Evolutionary conservation across 2,113 vertebrate genomes (phyloP), one percentile per base, ranked within the genome.

Genomic region (Caloenas nicobarica): DNA sequence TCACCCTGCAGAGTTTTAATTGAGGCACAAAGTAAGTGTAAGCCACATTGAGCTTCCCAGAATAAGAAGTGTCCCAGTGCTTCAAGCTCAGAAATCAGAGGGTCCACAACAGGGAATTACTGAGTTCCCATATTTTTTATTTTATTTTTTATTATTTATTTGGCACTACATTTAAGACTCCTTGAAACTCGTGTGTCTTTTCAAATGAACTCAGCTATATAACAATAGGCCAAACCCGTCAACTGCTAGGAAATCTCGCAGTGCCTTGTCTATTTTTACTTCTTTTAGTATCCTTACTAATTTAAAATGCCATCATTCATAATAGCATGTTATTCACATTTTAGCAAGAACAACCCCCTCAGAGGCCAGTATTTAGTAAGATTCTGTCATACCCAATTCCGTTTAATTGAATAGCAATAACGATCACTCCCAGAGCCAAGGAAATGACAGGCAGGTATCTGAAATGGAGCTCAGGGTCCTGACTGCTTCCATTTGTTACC

Each of bases 251-350:
- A 89, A 85, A 92, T 56, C 68, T 94, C 28, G 2, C 16, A 78
- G 31, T 3, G 1, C 28, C n/a, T 48, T 85, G 18, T 56, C 85
- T 93, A 36, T 94, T 95, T 95, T 95, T 95, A 94, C 76, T 92
- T 57, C 18, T 74, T 66, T 83, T 64, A 56, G 42, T 34, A 93
- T 56, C 81, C 64, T 76, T 46, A 36, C 33, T 72, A 78, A 88
- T 92, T 94, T 93, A 73, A 91, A 66, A 78, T 29, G 40, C 40
- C n/a, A 68, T 94, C 40, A 78, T 77, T 93, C 73, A 89, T 79
- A 56, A 73, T n/a, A 69, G 11, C 6, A 89, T n/a, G 28, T 53
- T 73, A 91, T 74, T 94, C 62, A 86, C 61, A 95, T 95, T 65
- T 95, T 85, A 83, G 36, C 64, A 93, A 84, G 87, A 97, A 53